A percentile compares a stretch with the other conserved stretches of the same genome.
These are phyloP conservation scores for Oncorhynchus keta DNA, from an alignment of 2,113 vertebrate genomes.

Conservation along the genomic window DNA sequence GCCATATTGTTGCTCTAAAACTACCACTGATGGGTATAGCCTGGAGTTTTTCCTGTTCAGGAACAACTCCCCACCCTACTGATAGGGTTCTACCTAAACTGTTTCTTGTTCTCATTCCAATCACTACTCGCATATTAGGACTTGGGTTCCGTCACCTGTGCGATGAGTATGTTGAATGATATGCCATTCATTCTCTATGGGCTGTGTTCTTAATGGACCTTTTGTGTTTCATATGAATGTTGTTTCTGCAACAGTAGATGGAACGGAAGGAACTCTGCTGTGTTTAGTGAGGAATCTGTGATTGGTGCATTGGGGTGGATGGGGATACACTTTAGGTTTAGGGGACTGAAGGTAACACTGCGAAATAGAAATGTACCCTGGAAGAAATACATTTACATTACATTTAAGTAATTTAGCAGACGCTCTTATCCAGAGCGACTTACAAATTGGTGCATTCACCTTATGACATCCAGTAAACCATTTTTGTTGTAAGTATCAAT, in stretches of 20 bases:
- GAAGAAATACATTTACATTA: too few relatives aligned
- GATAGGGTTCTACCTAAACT: too few relatives aligned
- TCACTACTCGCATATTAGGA: not conserved
- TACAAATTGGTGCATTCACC: too few relatives aligned
- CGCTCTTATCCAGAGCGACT: too few relatives aligned
- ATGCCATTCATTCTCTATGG: not conserved
- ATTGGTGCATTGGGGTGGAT: not conserved
- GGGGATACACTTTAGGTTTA: too few relatives aligned
- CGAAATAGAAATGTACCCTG: not conserved
- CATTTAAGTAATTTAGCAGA: too few relatives aligned
- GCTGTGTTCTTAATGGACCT: not conserved
- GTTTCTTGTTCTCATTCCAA: constrained; percentile 5
- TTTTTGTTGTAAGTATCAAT: not conserved
- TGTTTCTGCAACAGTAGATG: not conserved
- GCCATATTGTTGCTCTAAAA: too few relatives aligned
- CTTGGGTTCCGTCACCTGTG: not conserved
- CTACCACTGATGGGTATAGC: too few relatives aligned
- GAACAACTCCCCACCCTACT: too few relatives aligned
- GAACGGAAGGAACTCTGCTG: not conserved
- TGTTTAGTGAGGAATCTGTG: too few relatives aligned
- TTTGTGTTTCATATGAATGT: not conserved
- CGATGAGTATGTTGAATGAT: not conserved
- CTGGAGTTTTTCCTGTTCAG: too few relatives aligned
- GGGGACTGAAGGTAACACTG: not conserved
- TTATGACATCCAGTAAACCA: too few relatives aligned